A percentile compares a stretch with the other conserved stretches of the same genome.
Conservation (phyloP, 1,140 invertebrate genomes). For the Aphaenogaster floridana region DNA sequence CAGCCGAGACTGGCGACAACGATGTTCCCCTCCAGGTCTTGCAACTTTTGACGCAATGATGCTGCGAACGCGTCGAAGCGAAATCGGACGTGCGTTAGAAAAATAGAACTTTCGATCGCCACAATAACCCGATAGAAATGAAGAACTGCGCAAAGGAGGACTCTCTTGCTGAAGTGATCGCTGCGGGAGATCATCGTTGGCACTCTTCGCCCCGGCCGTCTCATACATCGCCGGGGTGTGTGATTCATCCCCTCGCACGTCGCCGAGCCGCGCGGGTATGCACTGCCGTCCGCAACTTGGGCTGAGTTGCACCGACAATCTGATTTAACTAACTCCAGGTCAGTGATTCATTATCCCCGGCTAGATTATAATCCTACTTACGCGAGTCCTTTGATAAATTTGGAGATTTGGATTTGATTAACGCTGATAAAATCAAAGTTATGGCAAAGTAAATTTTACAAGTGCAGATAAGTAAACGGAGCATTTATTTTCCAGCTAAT, state of each 20-base stretch:
- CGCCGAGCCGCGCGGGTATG: slow-evolving; percentile 13
- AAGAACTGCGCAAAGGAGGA: not conserved
- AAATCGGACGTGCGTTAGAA: slow-evolving; percentile 51
- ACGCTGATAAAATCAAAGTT: slow-evolving; percentile 7
- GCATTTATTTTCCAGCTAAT: not conserved
- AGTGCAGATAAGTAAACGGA: not conserved
- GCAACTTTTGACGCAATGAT: slow-evolving; percentile 32
- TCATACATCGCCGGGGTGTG: not conserved
- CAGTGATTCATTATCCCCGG: slow-evolving; percentile 3
- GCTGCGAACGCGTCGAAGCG: not conserved
- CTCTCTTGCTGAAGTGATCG: not conserved
- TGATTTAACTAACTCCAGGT: slow-evolving; percentile 32
- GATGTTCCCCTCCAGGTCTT: slow-evolving; percentile 9
- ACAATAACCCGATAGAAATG: not conserved
- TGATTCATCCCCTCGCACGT: slow-evolving; percentile 21
- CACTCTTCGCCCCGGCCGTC: not conserved
- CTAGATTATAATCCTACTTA: slow-evolving; percentile 15
- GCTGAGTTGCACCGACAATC: slow-evolving; percentile 45
- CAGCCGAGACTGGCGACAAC: slow-evolving; percentile 2
- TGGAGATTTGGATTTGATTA: slow-evolving; percentile 38
- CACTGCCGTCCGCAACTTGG: slow-evolving; percentile 6
- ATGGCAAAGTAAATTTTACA: not conserved
- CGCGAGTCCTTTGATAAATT: slow-evolving; percentile 46
- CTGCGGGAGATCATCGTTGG: slow-evolving; percentile 28
- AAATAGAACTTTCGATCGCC: slow-evolving; percentile 49